Evolutionary conservation across 2,113 vertebrate genomes (phyloP).

Genomic region (Prolemur simus): DNA sequence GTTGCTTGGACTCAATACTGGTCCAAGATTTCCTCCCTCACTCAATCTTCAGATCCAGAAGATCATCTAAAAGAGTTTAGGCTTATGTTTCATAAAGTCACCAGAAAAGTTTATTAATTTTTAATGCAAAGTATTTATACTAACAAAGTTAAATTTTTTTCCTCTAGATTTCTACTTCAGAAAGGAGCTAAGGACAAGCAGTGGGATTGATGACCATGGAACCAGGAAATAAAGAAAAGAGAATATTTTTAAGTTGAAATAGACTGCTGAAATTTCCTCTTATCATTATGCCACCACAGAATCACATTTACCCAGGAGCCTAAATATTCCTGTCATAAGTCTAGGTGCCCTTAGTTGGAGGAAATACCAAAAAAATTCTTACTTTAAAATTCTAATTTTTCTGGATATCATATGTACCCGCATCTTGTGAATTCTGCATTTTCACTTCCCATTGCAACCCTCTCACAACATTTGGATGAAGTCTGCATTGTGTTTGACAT

Average conservation of each 20-base stretch:
- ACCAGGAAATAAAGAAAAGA: neutral
- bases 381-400: neutral
- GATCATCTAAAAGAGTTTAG: neutral
- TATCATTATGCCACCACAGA: neutral
- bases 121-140: neutral
- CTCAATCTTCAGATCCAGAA: neutral
- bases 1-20: neutral
- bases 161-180: neutral
- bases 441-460: neutral
- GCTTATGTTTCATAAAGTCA: neutral
- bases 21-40: neutral
- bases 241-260: neutral
- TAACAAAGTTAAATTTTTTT: neutral
- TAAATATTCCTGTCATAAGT: neutral
- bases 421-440: neutral
- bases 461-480: neutral
- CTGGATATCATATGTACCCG: neutral
- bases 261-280: neutral
- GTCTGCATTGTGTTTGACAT: neutral
- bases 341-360: neutral
- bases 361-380: neutral
- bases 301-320: neutral
- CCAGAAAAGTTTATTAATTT: neutral
- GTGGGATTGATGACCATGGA: neutral
- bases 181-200: conserved; percentile 27